A percentile compares a stretch with the other conserved stretches of the same genome.
Evolutionary conservation across 64 coral and sea anemone genomes (phyloP).

Genomic region (Exaiptasia diaphana): DNA sequence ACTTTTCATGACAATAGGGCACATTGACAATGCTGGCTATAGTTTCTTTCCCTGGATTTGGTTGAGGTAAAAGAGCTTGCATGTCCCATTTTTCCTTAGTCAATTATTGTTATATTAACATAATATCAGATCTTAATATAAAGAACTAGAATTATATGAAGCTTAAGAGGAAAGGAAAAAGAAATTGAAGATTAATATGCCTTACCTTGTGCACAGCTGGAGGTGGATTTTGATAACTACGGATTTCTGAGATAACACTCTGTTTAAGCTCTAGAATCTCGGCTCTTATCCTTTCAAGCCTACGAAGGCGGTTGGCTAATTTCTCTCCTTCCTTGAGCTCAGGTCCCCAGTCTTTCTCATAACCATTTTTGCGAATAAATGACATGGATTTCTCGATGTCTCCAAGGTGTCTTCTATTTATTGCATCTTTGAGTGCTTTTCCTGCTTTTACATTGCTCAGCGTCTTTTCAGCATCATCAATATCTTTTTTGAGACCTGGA

Average conservation of each 20-base stretch:
- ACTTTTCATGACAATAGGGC: too few species aligned
- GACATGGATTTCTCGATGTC: constrained; percentile 86
- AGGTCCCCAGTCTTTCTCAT: constrained; percentile 77
- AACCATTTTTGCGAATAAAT: constrained; percentile 68
- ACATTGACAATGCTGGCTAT: too few species aligned
- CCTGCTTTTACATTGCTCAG: constrained; percentile 85
- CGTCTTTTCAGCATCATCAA: constrained; percentile 81
- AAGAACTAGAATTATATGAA: too few species aligned
- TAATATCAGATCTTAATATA: too few species aligned
- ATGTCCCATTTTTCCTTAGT: too few species aligned
- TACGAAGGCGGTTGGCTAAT: constrained; percentile 72
- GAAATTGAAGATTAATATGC: too few species aligned
- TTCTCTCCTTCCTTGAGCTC: constrained; percentile 94
- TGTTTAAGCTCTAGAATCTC: constrained; percentile 97
- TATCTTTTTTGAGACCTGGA: constrained; percentile 80
- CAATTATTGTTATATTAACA: too few species aligned
- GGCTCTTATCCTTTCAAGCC: constrained; percentile 79
- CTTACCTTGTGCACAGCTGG: constrained; percentile 85
- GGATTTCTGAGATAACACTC: constrained; percentile 93
- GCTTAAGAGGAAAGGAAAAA: too few species aligned
- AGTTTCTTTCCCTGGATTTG: too few species aligned
- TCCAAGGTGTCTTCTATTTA: constrained; percentile 56
- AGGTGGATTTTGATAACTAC: constrained; percentile 91
- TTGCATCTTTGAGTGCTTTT: constrained; percentile 69
- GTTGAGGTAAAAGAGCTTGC: too few species aligned